Evolutionary conservation across 2,113 vertebrate genomes (phyloP), one percentile per base, ranked within the genome.

Genomic region (Brachypodius melanocephalos): DNA sequence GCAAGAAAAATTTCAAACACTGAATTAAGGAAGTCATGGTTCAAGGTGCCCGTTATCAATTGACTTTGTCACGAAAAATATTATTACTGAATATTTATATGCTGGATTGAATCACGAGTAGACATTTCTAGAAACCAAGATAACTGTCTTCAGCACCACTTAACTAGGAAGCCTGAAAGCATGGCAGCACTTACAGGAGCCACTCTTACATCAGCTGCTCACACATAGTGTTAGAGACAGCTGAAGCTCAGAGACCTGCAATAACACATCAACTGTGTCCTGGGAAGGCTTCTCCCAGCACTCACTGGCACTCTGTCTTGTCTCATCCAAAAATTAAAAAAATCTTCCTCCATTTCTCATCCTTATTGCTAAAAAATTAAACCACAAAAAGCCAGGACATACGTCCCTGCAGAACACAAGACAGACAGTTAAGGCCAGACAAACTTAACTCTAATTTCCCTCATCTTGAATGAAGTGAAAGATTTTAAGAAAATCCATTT

Each of bases 201-300:
- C 2, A 2, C 34, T 51, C 6, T 7, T 5, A 26, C 0, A 4
- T 29, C 52, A 85, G 5, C n/a, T 67, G 22, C 20, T 74, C 57
- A 58, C 0, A 0, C 12, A 10, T 0, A 0, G 14, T 14, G 52
- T 18, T 52, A 36, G 17, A 51, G 52, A 22, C 15, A 68, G 66
- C 38, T 63, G 49, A 72, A 58, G 36, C 42, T 25, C 10, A 3
- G 49, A 25, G 17, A 36, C 7, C 63, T 55, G 46, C 36, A 69
- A 18, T 0, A 4, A 19, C 43, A 31, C 45, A 72, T 55, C 19
- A 24, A 32, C 17, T 40, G 36, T 82, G 38, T 73, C 49, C 46
- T 48, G 8, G 32, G 29, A 88, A 69, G 17, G 14, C 17, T 68
- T 38, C 49, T 51, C 54, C 55, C n/a, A 29, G 54, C 65, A 57